Base-by-base conservation (phyloP, 2,888 invertebrate species). In the Caenorhabditis japonica region DNA sequence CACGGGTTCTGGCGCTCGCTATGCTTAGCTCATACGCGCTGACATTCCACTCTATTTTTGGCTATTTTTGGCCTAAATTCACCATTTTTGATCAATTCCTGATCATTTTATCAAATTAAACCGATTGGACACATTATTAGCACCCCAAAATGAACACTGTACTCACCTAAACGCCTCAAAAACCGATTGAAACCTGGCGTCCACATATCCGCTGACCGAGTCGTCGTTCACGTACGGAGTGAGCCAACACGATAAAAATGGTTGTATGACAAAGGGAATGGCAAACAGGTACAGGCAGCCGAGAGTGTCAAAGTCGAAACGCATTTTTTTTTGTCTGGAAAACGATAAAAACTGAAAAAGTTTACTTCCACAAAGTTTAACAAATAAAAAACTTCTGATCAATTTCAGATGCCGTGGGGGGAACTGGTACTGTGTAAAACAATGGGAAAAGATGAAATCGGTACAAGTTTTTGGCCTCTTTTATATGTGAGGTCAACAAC, bases 121-220 rank as follows among this genome's bases (percentile, higher is more conserved):
- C n/a, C n/a, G n/a, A n/a, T n/a, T n/a, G n/a, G n/a, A n/a, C n/a
- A n/a, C n/a, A n/a, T n/a, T n/a, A n/a, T n/a, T n/a, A n/a, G n/a
- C n/a, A n/a, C n/a, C n/a, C n/a, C n/a, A 15, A 30, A 43, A 41
- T 17, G 19, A 7, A n/a, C n/a, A n/a, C 19, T 39, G 1, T 8
- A 56, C 76, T 47, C 30, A 82, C 81, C 73, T 55, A 44, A 82
- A 82, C 10, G 75, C 66, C 3, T 80, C 66, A 5, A 68, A 44
- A 15, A 82, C 79, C 3, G 39, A 36, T 13, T 13, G 12, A 34
- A 82, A 82, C 8, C 66, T 19, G 5, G 56, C 51, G 47, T 79
- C 76, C 15, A 71, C 77, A 39, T 56, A 75, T 19, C 82, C 82
- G 51, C 53, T 46, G 10, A 82, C 75, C 19, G 58, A 21, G 15